phyloP scores from a whole-genome alignment of 2,888 invertebrate genomes.

The Acholoe squamosa region DNA sequence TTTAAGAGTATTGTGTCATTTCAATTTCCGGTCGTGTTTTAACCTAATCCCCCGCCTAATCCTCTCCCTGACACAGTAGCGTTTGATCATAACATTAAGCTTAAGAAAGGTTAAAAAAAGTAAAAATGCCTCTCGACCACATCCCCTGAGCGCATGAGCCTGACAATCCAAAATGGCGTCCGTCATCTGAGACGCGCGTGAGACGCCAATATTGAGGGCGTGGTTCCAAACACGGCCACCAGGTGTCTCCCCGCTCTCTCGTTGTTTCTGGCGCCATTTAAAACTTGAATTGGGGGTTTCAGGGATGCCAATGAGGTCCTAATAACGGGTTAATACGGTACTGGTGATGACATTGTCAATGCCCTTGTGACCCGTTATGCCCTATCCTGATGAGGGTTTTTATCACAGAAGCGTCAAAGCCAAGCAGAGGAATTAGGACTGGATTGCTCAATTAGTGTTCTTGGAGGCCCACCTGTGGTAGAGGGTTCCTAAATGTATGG shows the following conservation, averaged over 20 bases:
- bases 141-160: not conserved
- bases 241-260: not conserved
- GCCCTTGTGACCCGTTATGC: not conserved
- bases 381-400: not conserved
- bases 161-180: not conserved
- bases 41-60: too few relatives aligned
- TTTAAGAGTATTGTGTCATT: too few relatives aligned
- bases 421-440: not conserved
- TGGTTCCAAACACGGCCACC: slow-evolving; percentile 35
- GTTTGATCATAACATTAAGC: too few relatives aligned
- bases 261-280: not conserved
- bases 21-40: too few relatives aligned
- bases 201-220: not conserved
- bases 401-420: not conserved
- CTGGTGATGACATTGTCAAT: not conserved
- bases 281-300: not conserved
- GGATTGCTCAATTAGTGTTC: slow-evolving; percentile 33
- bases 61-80: too few relatives aligned
- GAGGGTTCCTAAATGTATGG: not conserved
- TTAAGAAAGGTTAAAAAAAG: too few relatives aligned
- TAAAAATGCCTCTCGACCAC: too few relatives aligned
- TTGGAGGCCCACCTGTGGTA: slow-evolving; percentile 1
- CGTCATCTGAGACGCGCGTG: slow-evolving; percentile 16
- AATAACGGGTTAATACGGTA: not conserved
- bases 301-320: not conserved